Conservation (phyloP, 2,113 vertebrate species). For the Cynopterus brachyotis region DNA sequence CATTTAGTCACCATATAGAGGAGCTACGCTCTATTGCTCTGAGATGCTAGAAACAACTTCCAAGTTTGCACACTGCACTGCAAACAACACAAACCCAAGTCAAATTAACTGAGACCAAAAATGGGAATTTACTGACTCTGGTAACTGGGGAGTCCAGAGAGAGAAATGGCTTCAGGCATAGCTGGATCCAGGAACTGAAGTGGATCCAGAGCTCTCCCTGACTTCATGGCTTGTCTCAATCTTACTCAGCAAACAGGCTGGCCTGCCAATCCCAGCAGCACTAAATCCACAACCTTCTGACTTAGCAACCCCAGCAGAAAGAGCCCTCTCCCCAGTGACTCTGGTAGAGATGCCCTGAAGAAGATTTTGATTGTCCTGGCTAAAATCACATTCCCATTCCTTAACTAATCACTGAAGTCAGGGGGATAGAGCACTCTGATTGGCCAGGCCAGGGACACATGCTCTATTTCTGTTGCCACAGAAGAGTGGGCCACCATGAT, state of each 20-base stretch:
- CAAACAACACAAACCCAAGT: not conserved
- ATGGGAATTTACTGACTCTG: not conserved
- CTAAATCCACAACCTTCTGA: not conserved
- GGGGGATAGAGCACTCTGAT: not conserved
- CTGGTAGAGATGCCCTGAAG: not conserved
- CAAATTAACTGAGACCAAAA: not conserved
- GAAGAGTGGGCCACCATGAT: not conserved
- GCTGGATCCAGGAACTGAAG: constrained; percentile 19
- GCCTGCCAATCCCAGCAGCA: not conserved
- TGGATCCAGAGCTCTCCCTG: not conserved
- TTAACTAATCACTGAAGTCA: not conserved
- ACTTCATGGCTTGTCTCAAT: not conserved
- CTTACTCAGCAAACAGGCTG: not conserved
- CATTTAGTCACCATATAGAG: not conserved
- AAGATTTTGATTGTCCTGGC: constrained; percentile 11
- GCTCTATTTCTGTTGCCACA: not conserved
- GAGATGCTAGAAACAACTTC: constrained; percentile 11
- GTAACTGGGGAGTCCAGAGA: not conserved
- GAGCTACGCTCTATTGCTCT: not conserved
- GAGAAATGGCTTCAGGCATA: constrained; percentile 21
- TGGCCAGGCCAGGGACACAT: not conserved
- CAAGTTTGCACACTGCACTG: not conserved
- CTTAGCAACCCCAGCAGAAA: not conserved
- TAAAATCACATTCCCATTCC: not conserved
- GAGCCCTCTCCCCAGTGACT: not conserved